Conservation (phyloP, 2,888 invertebrate species). For the Hirtodrosophila duncani region DNA sequence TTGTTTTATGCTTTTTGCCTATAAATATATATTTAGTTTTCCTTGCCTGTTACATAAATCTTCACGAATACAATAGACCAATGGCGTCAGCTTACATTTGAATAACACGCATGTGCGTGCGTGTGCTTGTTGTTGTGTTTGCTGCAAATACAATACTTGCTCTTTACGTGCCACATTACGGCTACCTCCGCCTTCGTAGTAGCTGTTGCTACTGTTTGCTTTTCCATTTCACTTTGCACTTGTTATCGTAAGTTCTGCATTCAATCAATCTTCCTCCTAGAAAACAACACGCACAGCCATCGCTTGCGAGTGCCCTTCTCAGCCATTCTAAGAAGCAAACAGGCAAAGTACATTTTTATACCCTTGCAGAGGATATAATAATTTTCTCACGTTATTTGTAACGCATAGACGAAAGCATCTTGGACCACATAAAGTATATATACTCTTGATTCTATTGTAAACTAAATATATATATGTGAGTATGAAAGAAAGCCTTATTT, state of each 20-base stretch:
- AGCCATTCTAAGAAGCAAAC: conserved; percentile 9
- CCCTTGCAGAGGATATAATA: too few species aligned
- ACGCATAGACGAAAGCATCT: too few species aligned
- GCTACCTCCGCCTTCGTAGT: conserved; percentile 5
- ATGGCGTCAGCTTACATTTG: conserved; percentile 72
- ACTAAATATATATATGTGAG: too few species aligned
- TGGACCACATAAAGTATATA: too few species aligned
- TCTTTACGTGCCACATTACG: conserved; percentile 40
- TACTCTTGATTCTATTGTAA: too few species aligned
- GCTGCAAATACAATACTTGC: conserved; percentile 50
- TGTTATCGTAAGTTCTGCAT: conserved; percentile 71
- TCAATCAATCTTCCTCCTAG: conserved; percentile 66
- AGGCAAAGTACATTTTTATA: too few species aligned
- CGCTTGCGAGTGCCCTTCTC: conserved; percentile 41
- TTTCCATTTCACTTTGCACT: conserved; percentile 64
- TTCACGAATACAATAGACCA: conserved; percentile 12
- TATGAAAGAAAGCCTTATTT: too few species aligned
- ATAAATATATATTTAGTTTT: too few species aligned
- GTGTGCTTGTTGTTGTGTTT: too few species aligned
- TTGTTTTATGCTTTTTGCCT: too few species aligned
- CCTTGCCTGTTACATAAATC: too few species aligned
- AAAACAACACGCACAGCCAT: conserved; percentile 42
- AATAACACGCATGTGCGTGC: conserved; percentile 70
- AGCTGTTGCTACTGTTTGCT: conserved; percentile 48
- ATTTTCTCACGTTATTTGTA: neutral